Evolutionary conservation across 1,140 invertebrate species (phyloP), one percentile per base, ranked within the genome.

Genomic region (Pseudoatta argentina): DNA sequence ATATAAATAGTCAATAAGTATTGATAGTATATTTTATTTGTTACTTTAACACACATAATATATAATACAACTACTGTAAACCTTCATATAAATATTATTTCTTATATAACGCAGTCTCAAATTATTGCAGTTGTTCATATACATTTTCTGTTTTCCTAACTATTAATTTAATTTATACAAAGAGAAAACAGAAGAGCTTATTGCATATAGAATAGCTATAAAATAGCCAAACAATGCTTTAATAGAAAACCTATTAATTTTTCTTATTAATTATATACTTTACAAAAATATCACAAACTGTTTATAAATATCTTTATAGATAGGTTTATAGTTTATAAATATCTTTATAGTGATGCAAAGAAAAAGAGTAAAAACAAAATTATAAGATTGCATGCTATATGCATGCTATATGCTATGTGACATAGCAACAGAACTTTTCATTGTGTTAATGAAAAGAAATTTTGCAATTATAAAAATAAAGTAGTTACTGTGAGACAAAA

Each of bases 1-100:
- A 93, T 89, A 92, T 87, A 87, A 91, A 88, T 87, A 89, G 81
- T 92, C 72, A 87, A 86, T 89, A 75, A 86, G 88, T 83, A 87
- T 91, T 91, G 89, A 92, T 57, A 89, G 71, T 88, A 91, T 88
- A 91, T 77, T 91, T 93, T 92, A 92, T 92, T 91, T 91, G 53
- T 34, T 76, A 59, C 79, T 86, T 81, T 69, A 73, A 75, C 67
- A 89, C 6, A 77, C 63, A 78, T 87, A 87, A 87, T 63, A 66
- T 88, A 10, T 44, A 86, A 87, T 85, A 92, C 91, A 86, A 24
- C 61, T 61, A 44, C 24, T 64, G 51, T 78, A 63, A 64, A 77
- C 5, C 16, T 64, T 75, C 53, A 3, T 59, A 59, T 75, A 76
- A 61, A 76, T 44, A 39, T 61, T 59, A 8, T 14, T 53, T 53